Base-by-base conservation (phyloP, 2,797 vertebrate genomes). In the Ctenopoma multispine region DNA sequence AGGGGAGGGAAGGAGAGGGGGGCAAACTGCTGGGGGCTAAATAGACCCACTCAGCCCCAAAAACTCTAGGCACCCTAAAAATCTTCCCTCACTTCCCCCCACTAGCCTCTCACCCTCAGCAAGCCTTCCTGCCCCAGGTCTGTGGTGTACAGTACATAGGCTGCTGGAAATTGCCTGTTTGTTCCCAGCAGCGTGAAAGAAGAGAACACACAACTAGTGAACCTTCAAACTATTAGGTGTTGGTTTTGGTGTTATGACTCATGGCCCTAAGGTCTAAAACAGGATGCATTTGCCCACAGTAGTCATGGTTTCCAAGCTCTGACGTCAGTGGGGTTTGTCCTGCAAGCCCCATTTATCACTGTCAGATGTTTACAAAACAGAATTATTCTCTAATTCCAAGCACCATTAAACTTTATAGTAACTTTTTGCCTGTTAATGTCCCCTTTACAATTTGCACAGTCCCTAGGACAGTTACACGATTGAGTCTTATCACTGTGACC, bases 11-110 rank as follows among this genome's bases (percentile, higher is more conserved):
- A 56, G 51, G 49, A 43, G 71, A 29, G 73, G 51, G 84, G 91
- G 84, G 75, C 72, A 81, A 90, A 91, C 84, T 90, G 88, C 91
- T 89, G 85, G 83, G 84, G 91, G 92, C 92, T 93, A 93, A 94
- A 94, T 89, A 91, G 91, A 92, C 85, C 89, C 85, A 91, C 87
- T 94, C 91, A 90, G 87, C 83, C 91, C 87, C 89, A 81, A 85
- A 92, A 92, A 92, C 85, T 88, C 71, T 77, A 86, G 85, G 89
- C 88, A 92, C 87, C 90, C 90, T 89, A 83, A 89, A 90, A 89
- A 75, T 70, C 80, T 76, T 54, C 71, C 58, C 77, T 50, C 49
- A 49, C 64, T 60, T 47, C 79, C 84, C 84, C 63, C 70, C 20
- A 0, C 69, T 75, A 77, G 69, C 79, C 68, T 70, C 67, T 80